Evolutionary conservation across 2,797 vertebrate species (phyloP), one percentile per base, ranked within the genome.

Genomic region (Harpagifer antarcticus): DNA sequence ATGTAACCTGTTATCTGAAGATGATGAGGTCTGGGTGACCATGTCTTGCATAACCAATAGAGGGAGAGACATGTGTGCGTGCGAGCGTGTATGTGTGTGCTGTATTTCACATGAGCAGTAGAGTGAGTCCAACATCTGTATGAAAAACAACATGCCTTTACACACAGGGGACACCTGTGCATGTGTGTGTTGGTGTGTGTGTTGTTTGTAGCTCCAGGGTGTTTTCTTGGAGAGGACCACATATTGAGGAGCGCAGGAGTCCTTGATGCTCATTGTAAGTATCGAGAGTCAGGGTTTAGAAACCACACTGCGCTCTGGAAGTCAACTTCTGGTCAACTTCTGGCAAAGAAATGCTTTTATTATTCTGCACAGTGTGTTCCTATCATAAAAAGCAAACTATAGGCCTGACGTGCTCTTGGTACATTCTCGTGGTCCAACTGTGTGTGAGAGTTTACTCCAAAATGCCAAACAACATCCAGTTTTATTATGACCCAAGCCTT

Each of bases 81-180:
- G 69, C 59, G 71, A 66, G 63, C 49, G 62, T 49, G 71, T 44
- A 50, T 47, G 56, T 17, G 6, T 31, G 50, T 43, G 62, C 68
- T 82, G 79, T 87, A 82, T 84, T 68, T 89, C 86, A 89, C 76
- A 85, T 62, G 83, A 86, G 91, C 83, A 81, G 74, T n/a, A 89
- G 88, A 82, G 80, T 74, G 86, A 90, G 63, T 82, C 86, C 81
- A 92, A 91, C 82, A 85, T 88, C 81, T 93, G 82, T 85, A 86
- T 92, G 78, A 90, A 90, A 90, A 90, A 86, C 84, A 89, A 81
- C 84, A 87, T 68, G 76, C 68, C 44, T 83, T 80, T 71, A 82
- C 70, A 89, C 89, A 80, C 87, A 77, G 37, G 72, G 84, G 86
- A 86, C 77, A 90, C 68, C 82, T 88, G 60, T 68, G 67, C 23